Evolutionary conservation across 2,113 vertebrate genomes (phyloP).

Genomic region (Carassius auratus): DNA sequence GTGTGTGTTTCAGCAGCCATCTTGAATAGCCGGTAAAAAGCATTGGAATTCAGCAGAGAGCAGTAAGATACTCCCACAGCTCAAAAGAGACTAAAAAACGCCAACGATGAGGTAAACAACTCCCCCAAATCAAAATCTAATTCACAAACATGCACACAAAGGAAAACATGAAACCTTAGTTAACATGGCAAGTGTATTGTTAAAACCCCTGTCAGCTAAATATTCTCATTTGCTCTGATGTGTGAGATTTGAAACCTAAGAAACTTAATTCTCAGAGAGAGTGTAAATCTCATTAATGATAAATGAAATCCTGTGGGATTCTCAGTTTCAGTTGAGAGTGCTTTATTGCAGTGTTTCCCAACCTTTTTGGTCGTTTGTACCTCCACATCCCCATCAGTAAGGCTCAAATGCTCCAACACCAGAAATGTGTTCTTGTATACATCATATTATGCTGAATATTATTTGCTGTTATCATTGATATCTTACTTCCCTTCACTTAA

Average conservation of each 20-base stretch:
- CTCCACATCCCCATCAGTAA: not conserved
- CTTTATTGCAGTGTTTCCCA: conserved; percentile 21
- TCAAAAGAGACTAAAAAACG: not conserved
- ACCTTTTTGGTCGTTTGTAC: not conserved
- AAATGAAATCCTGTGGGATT: conserved; percentile 38
- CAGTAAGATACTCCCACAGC: conserved; percentile 35
- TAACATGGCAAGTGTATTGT: not conserved
- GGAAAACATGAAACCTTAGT: not conserved
- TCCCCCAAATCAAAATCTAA: not conserved
- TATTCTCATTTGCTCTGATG: not conserved
- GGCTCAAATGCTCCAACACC: not conserved
- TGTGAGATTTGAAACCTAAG: conserved; percentile 38
- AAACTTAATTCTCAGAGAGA: conserved; percentile 36
- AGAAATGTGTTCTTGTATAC: not conserved
- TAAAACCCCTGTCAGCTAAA: not conserved
- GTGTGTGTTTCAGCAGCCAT: conserved; percentile 22
- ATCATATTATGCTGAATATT: not conserved
- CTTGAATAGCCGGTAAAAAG: conserved; percentile 31
- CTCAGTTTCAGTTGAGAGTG: conserved; percentile 21
- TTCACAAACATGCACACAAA: not conserved
- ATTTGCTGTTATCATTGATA: not conserved
- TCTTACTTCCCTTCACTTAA: too few relatives aligned
- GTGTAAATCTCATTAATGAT: conserved; percentile 57
- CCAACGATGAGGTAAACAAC: not conserved
- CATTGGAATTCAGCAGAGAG: conserved; percentile 23